phyloP scores from a whole-genome alignment of 2,113 vertebrate species.

The Eudyptes chrysolophus region DNA sequence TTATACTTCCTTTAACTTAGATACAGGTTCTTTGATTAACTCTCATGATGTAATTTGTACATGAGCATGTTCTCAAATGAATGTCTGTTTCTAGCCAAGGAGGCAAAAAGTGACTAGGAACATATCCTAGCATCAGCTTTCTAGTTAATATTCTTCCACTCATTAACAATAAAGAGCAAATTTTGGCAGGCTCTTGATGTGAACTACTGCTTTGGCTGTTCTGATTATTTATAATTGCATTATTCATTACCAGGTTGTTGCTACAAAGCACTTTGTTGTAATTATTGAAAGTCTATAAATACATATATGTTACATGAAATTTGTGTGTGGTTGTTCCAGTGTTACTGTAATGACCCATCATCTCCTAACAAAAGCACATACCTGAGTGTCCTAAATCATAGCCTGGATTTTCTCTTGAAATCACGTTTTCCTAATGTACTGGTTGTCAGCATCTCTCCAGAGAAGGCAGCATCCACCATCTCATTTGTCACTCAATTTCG shows the following conservation, averaged over 20 bases:
- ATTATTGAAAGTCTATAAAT: background rate
- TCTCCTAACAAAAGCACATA: background rate
- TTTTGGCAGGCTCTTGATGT: background rate
- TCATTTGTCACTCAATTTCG: background rate
- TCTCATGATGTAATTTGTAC: background rate
- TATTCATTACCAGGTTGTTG: background rate
- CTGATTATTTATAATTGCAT: background rate
- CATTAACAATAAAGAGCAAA: background rate
- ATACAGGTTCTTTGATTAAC: background rate
- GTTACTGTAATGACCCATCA: background rate
- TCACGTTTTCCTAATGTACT: background rate
- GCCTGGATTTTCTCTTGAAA: background rate
- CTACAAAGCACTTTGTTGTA: background rate
- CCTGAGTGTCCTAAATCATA: background rate
- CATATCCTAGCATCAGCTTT: background rate
- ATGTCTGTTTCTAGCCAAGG: background rate
- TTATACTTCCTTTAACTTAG: background rate
- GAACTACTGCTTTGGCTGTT: background rate
- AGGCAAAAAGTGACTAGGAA: background rate
- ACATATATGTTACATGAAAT: background rate
- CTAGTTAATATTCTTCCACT: background rate
- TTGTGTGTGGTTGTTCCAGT: fast-evolving
- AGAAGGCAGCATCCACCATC: background rate
- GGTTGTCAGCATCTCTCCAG: background rate
- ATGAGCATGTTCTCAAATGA: background rate